Conservation (phyloP, 2,888 invertebrate species). For the Prenolepis imparis region DNA sequence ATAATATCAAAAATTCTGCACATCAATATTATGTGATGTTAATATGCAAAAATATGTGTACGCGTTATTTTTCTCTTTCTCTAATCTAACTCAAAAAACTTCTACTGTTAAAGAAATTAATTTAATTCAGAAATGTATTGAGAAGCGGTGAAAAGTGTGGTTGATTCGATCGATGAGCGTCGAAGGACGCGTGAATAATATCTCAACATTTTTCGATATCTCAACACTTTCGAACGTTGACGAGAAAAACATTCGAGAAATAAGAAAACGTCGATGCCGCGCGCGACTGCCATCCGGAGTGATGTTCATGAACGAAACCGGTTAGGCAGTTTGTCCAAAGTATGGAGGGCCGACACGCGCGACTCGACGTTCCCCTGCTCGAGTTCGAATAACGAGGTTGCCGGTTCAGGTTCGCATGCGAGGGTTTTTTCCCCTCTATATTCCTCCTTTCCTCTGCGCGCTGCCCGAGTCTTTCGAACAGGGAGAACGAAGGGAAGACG, state of each 20-base stretch:
- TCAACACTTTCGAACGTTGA: slow-evolving; percentile 29
- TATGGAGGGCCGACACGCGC: slow-evolving; percentile 62
- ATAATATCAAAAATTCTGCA: not conserved
- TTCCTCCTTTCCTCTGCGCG: slow-evolving; percentile 7
- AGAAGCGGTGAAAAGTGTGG: not conserved
- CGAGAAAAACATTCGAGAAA: slow-evolving; percentile 30
- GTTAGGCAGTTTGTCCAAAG: slow-evolving; percentile 57
- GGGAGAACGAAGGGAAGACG: slow-evolving; percentile 21
- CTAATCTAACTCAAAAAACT: not conserved
- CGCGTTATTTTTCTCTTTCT: not conserved
- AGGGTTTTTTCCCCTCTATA: slow-evolving; percentile 67
- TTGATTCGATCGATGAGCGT: not conserved
- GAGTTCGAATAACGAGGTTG: slow-evolving; percentile 77
- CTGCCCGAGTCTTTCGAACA: slow-evolving; percentile 1
- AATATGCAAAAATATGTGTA: not conserved
- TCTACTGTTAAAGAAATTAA: too few species aligned
- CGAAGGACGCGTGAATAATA: not conserved
- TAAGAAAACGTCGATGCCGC: slow-evolving; percentile 27
- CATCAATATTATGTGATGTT: not conserved
- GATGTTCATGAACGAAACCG: slow-evolving; percentile 74
- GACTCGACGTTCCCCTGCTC: slow-evolving; percentile 68
- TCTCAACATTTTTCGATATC: not conserved
- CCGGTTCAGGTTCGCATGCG: slow-evolving; percentile 66
- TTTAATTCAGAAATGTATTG: not conserved
- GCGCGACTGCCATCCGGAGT: slow-evolving; percentile 52